phyloP scores from a whole-genome alignment of 2,888 invertebrate genomes.

The Nomada hirtipes region DNA sequence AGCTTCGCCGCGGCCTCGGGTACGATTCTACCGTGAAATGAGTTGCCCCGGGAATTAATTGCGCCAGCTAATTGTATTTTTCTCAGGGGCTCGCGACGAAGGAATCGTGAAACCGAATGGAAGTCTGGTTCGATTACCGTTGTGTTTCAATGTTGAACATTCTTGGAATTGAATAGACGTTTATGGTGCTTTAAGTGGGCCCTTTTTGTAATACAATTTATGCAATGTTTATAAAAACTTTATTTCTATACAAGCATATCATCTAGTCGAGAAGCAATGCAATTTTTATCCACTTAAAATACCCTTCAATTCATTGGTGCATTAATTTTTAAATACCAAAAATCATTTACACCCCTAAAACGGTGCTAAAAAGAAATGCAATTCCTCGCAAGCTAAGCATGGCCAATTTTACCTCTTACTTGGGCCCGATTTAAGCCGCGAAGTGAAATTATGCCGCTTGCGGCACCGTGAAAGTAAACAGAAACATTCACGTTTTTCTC shows the following conservation, averaged over 20 bases:
- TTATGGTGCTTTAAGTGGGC: neutral
- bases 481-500: constrained; percentile 33
- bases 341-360: no score
- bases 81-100: neutral
- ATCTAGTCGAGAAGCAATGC: no score
- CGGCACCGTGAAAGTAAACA: constrained; percentile 31
- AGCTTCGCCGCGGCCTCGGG: neutral
- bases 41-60: neutral
- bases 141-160: neutral
- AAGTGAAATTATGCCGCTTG: neutral
- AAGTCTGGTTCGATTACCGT: neutral
- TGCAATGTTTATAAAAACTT: no score
- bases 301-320: no score
- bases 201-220: neutral
- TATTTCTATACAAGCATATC: no score
- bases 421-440: neutral
- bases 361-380: no score
- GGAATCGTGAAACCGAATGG: neutral
- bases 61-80: neutral
- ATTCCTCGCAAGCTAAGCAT: no score
- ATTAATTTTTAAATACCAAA: no score
- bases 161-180: neutral
- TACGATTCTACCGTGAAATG: neutral
- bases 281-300: no score
- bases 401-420: neutral